These are phyloP conservation scores for Aromia moschata DNA, from an alignment of 2,888 invertebrate species.

Conservation along the genomic window DNA sequence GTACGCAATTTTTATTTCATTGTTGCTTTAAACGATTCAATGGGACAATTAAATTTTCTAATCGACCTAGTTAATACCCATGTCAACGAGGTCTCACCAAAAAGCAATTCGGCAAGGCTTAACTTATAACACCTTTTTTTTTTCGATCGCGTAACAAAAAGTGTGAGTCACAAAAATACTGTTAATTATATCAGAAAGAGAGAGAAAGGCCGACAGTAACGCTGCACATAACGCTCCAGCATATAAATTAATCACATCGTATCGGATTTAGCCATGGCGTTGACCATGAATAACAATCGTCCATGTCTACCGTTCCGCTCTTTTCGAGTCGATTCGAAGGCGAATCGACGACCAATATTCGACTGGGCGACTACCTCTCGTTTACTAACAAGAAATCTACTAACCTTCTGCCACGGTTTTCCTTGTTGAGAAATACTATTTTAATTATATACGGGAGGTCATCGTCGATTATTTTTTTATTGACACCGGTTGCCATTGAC, in stretches of 20 bases:
- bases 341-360: conserved; percentile 6
- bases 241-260: conserved; percentile 34
- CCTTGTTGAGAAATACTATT: conserved; percentile 55
- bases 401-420: conserved; percentile 57
- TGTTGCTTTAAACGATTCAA: too few species aligned
- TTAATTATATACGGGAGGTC: conserved; percentile 56
- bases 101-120: too few species aligned
- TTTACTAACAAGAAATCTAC: conserved; percentile 47
- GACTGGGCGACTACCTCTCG: conserved; percentile 44
- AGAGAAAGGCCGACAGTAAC: conserved; percentile 20
- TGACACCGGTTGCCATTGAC: conserved; percentile 57
- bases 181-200: conserved; percentile 18
- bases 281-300: conserved; percentile 57
- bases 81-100: too few species aligned
- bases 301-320: conserved; percentile 29
- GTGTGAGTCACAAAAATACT: not conserved
- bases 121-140: too few species aligned
- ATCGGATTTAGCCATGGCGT: conserved; percentile 59
- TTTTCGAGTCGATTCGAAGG: conserved; percentile 1
- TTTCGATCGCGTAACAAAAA: too few species aligned
- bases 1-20: too few species aligned
- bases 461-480: conserved; percentile 52
- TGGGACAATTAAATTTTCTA: too few species aligned
- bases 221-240: conserved; percentile 15
- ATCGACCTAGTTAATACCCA: too few species aligned